A percentile compares a stretch with the other conserved stretches of the same genome.
Evolutionary conservation across 2,888 invertebrate species (phyloP).

Genomic region (Osmoderma eremita): DNA sequence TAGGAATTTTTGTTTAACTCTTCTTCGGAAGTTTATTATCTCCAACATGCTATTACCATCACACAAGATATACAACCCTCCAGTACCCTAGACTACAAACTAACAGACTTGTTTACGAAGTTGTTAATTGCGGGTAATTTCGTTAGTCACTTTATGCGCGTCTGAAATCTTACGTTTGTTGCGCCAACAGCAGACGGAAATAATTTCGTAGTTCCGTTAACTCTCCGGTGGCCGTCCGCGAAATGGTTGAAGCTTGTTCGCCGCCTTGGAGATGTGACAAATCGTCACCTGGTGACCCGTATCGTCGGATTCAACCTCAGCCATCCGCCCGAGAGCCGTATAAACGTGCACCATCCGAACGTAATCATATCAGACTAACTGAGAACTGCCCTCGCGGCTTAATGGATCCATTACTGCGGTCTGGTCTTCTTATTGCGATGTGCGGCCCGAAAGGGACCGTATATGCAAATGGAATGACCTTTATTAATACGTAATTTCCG

Average conservation of each 20-base stretch:
- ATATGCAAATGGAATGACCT: slow-evolving; percentile 59
- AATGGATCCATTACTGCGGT: slow-evolving; percentile 60
- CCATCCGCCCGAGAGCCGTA: slow-evolving; percentile 60
- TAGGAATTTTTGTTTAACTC: too few relatives aligned
- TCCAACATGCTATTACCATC: too few relatives aligned
- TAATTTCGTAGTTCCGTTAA: slow-evolving; percentile 44
- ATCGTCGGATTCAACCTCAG: slow-evolving; percentile 60
- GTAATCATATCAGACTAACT: slow-evolving; percentile 59
- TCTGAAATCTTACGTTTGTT: slow-evolving; percentile 45
- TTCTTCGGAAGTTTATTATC: too few relatives aligned
- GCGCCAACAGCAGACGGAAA: slow-evolving; percentile 50
- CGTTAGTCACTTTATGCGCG: slow-evolving; percentile 51
- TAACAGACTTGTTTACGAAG: slow-evolving; percentile 43
- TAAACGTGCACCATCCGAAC: slow-evolving; percentile 59
- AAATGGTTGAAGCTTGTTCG: slow-evolving; percentile 65
- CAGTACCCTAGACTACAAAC: slow-evolving; percentile 1
- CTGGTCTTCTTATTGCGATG: slow-evolving; percentile 56
- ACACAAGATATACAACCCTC: too few relatives aligned
- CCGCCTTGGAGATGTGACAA: slow-evolving; percentile 64
- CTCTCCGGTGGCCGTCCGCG: slow-evolving; percentile 55
- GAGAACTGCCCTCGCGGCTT: slow-evolving; percentile 55
- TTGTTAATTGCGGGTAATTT: slow-evolving; percentile 55
- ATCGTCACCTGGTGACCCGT: slow-evolving; percentile 66
- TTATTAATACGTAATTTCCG: slow-evolving; percentile 58
- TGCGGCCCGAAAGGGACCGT: slow-evolving; percentile 54